Conservation (phyloP, 2,888 invertebrate genomes). For the Spicauda simplicius region DNA sequence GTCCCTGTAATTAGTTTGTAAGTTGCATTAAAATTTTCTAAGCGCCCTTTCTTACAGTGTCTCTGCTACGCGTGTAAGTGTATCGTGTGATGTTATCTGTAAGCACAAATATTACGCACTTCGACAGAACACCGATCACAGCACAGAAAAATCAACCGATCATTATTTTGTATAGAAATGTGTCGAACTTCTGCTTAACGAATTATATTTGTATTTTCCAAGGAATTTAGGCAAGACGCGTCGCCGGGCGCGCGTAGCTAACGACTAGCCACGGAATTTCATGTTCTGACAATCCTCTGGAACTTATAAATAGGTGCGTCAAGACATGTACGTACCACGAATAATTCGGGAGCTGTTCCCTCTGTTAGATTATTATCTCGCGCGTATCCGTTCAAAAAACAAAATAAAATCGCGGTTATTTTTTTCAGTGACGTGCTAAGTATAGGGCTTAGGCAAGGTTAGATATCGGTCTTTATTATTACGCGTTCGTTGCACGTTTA, state of each 20-base stretch:
- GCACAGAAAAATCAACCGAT: slow-evolving; percentile 54
- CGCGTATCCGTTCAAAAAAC: slow-evolving; percentile 22
- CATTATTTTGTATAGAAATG: slow-evolving; percentile 44
- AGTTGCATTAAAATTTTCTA: slow-evolving; percentile 4
- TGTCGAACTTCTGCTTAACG: slow-evolving; percentile 32
- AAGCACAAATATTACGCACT: slow-evolving; percentile 61
- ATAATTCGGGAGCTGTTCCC: slow-evolving; percentile 47
- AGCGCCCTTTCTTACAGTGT: slow-evolving; percentile 35
- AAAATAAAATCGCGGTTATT: slow-evolving; percentile 8
- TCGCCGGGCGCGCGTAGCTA: slow-evolving; percentile 62
- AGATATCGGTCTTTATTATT: no score
- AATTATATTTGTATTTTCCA: slow-evolving; percentile 36
- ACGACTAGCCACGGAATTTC: slow-evolving; percentile 77
- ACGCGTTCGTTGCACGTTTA: no score
- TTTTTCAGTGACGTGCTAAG: background rate
- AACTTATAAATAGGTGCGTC: slow-evolving; percentile 83
- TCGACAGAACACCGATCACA: slow-evolving; percentile 55
- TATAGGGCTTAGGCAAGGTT: no score
- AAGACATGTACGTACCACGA: slow-evolving; percentile 56
- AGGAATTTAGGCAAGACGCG: slow-evolving; percentile 52
- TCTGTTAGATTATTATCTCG: slow-evolving; percentile 30
- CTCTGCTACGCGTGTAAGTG: slow-evolving; percentile 42
- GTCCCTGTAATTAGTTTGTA: background rate
- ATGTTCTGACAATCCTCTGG: slow-evolving; percentile 76
- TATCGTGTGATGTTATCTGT: slow-evolving; percentile 46